Conservation (phyloP, 2,888 invertebrate species). For the Dasysyrphus albostriatus region DNA sequence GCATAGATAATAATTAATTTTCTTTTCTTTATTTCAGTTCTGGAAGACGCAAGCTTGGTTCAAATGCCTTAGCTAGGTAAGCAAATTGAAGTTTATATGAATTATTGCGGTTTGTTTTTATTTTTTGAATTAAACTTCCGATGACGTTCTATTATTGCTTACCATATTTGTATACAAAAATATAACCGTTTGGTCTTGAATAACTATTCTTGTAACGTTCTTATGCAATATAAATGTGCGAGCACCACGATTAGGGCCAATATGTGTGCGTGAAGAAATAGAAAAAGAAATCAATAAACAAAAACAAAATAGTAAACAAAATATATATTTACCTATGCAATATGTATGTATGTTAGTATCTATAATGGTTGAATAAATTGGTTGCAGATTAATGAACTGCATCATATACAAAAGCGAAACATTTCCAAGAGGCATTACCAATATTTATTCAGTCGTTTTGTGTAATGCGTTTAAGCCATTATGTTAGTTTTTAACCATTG, state of each 20-base stretch:
- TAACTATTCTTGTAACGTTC: slow-evolving; percentile 60
- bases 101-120: slow-evolving; percentile 11
- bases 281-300: slow-evolving; percentile 40
- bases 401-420: slow-evolving; percentile 2
- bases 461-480: slow-evolving; percentile 42
- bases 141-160: slow-evolving; percentile 26
- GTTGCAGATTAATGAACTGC: slow-evolving; percentile 71
- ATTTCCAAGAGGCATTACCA: slow-evolving; percentile 43
- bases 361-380: slow-evolving; percentile 66
- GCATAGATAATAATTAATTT: neutral
- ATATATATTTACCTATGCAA: neutral
- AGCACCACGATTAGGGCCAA: slow-evolving; percentile 9
- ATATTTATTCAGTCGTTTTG: slow-evolving; percentile 27
- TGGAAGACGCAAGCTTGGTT: slow-evolving; percentile 91
- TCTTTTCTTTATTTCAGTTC: slow-evolving; percentile 86
- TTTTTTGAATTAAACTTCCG: slow-evolving; percentile 39
- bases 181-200: slow-evolving; percentile 59
- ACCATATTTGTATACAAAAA: slow-evolving; percentile 51
- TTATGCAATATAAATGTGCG: slow-evolving; percentile 27
- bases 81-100: slow-evolving; percentile 74
- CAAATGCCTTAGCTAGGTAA: slow-evolving; percentile 95
- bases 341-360: neutral
- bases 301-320: slow-evolving; percentile 20
- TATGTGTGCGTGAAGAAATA: slow-evolving; percentile 36
- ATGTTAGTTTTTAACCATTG: neutral